Base-by-base conservation (phyloP, 2,888 invertebrate genomes). In the Dasysyrphus tricinctus region DNA sequence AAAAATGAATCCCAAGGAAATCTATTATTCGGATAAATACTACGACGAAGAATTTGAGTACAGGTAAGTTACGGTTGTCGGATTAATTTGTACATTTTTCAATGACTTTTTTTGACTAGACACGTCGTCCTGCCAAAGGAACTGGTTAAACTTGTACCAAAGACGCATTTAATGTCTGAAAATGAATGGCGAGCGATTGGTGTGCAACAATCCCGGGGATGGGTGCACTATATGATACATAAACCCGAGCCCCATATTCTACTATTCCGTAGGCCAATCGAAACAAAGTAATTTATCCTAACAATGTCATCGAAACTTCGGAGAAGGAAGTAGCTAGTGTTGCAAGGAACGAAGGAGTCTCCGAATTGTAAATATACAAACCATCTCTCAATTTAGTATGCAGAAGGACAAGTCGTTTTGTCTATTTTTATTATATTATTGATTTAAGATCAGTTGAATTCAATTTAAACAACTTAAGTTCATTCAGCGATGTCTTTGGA, bases 211-310 rank as follows among this genome's bases (percentile, higher is more conserved):
- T 98, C 98, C 90, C 96, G 97, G 89, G 98, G 98, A 69, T 99
- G 99, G 99, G 95, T 97, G 14, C 98, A 99, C 93, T 99, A 98
- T 90, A 98, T 99, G 98, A 96, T 96, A 88, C 98, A 99, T 92
- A 95, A 96, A 90, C 99, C 99, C 91, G 98, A 98, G 91, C 98
- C 98, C 14, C 98, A 98, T 90, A 97, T 98, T 91, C 93, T 98
- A 88, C 94, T 98, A 73, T 98, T 98, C 93, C 95, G 95, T 92
- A 94, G 96, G 91, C 95, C 95, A 91, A 96, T 94, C 89, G 61
- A 61, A 24, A 54, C 69, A 24, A 93, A 88, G 54, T 80, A 84
- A 69, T 24, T 0, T 5, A 16, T 24, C n/a, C n/a, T 12, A 14
- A 14, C 39, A 29, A n/a, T 34, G 51, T 29, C 69, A 69, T 69